Evolutionary conservation across 2,888 invertebrate genomes (phyloP).

Genomic region (Agonopterix heracliana): DNA sequence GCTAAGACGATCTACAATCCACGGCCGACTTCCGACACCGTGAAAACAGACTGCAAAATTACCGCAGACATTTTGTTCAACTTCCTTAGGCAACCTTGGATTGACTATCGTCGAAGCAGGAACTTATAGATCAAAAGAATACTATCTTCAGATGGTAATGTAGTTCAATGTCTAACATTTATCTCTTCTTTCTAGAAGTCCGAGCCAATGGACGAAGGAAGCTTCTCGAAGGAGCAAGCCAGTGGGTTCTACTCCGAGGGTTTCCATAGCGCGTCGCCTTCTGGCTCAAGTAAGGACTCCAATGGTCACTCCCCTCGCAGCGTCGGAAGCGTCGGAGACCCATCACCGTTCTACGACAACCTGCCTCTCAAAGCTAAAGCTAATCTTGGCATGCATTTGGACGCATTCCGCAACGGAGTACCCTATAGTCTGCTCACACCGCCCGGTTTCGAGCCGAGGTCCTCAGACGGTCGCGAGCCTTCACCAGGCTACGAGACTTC

Average conservation of each 20-base stretch:
- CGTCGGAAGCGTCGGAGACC: conserved; percentile 58
- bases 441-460: conserved; percentile 68
- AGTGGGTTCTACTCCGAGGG: conserved; percentile 78
- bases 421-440: conserved; percentile 79
- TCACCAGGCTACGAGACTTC: conserved; percentile 48
- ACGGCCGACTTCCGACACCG: not conserved
- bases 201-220: conserved; percentile 66
- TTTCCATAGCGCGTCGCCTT: conserved; percentile 77
- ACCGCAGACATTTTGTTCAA: too few species aligned
- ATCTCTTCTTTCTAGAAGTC: conserved; percentile 70
- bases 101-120: too few species aligned
- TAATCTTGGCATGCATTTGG: conserved; percentile 60
- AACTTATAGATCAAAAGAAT: too few species aligned
- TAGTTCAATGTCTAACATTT: too few species aligned
- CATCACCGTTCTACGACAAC: conserved; percentile 55
- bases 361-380: conserved; percentile 62
- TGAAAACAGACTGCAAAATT: not conserved
- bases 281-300: conserved; percentile 73
- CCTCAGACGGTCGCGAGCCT: conserved; percentile 45
- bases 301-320: conserved; percentile 68
- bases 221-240: conserved; percentile 73
- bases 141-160: too few species aligned
- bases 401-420: conserved; percentile 57
- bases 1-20: not conserved
- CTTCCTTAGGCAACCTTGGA: too few species aligned